A percentile compares a stretch with the other conserved stretches of the same genome.
Conservation (phyloP, 1,140 invertebrate genomes). For the Lasaia peninsularis region DNA sequence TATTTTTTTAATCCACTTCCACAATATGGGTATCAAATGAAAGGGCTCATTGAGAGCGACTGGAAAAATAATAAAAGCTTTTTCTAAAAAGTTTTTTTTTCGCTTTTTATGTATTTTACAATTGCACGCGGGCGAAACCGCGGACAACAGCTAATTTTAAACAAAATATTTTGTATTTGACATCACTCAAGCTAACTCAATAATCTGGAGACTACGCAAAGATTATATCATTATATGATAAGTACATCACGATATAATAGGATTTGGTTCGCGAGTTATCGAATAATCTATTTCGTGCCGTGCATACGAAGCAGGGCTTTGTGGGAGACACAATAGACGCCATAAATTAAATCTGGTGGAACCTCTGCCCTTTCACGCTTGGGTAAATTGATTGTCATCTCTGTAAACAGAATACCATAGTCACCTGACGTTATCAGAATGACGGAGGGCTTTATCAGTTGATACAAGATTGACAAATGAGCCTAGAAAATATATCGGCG, state of each 20-base stretch:
- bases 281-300: constrained; percentile 7
- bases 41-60: too few relatives aligned
- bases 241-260: constrained; percentile 9
- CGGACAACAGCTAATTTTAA: too few relatives aligned
- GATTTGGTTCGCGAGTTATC: constrained; percentile 8
- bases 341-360: constrained; percentile 14
- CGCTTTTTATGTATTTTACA: too few relatives aligned
- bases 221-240: constrained; percentile 10
- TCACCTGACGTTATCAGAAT: not conserved
- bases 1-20: too few relatives aligned
- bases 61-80: too few relatives aligned
- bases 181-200: not conserved
- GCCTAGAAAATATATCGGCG: not conserved
- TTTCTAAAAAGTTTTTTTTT: too few relatives aligned
- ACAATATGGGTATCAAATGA: too few relatives aligned
- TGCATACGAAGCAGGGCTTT: constrained; percentile 15
- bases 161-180: too few relatives aligned
- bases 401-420: constrained; percentile 4
- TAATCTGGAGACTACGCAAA: constrained; percentile 7
- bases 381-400: constrained; percentile 3
- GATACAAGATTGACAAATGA: not conserved
- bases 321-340: constrained; percentile 18
- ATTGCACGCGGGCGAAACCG: too few relatives aligned
- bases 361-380: constrained; percentile 10
- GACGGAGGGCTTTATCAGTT: not conserved